phyloP scores from a whole-genome alignment of 2,113 vertebrate species.

The Rutilus rutilus region DNA sequence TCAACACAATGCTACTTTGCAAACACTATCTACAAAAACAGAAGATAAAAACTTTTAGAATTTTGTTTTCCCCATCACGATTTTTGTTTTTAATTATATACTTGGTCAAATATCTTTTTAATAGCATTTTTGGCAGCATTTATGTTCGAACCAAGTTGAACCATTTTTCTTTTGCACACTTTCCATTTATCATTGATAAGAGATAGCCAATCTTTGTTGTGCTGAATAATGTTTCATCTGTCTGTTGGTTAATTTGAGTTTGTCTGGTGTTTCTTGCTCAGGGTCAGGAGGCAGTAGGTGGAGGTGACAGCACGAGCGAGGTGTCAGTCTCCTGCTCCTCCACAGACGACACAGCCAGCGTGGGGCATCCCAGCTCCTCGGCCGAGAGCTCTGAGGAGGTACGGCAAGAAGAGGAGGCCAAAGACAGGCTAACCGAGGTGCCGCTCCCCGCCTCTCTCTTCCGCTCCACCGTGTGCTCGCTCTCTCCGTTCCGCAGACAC shows the following conservation, averaged over 20 bases:
- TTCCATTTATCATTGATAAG: not conserved
- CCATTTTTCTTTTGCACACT: not conserved
- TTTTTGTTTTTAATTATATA: not conserved
- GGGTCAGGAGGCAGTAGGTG: constrained; percentile 69
- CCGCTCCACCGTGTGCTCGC: constrained; percentile 79
- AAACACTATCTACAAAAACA: not conserved
- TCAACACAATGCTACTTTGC: not conserved
- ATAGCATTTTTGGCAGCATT: not conserved
- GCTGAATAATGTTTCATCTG: not conserved
- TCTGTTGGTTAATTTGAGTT: not conserved
- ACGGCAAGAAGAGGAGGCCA: constrained; percentile 82
- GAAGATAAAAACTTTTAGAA: not conserved
- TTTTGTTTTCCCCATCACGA: not conserved
- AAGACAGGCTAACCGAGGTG: constrained; percentile 89
- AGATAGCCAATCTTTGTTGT: not conserved
- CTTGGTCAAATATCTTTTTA: not conserved
- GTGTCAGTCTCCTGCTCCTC: constrained; percentile 85
- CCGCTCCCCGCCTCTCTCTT: constrained; percentile 72
- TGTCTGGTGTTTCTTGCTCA: constrained; percentile 46
- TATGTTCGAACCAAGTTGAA: not conserved
- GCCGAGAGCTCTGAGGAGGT: constrained; percentile 70
- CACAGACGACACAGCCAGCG: constrained; percentile 85
- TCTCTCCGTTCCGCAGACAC: constrained; percentile 92
- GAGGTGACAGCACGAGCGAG: constrained; percentile 80
- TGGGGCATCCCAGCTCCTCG: constrained; percentile 86